Base-by-base conservation (phyloP, 2,113 vertebrate genomes). In the Xerus inauris region DNA sequence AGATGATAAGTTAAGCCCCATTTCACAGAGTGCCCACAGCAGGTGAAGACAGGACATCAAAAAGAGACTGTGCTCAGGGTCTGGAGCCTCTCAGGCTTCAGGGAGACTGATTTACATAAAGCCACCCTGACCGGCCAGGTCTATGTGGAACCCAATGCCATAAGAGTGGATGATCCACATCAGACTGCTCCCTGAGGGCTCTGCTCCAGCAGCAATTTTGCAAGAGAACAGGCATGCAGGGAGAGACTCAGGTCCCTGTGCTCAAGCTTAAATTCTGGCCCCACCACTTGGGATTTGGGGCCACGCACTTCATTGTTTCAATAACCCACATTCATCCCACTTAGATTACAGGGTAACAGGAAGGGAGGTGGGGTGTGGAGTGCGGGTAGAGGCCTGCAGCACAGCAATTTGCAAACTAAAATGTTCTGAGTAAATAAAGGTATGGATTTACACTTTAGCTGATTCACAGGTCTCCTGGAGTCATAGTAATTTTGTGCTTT, bases 351-450 rank as follows among this genome's bases (percentile, higher is more conserved):
- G 8, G 5, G 49, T 11, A 6, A 10, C 2, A 20, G 65, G 42
- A 30, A 19, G 40, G 67, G 35, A 3, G 28, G 0, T 62, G 42
- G 9, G 42, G 40, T n/a, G 0, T 3, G 22, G 59, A 9, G 24
- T 22, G 69, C 17, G 32, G 20, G 1, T 8, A 24, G 11, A 40
- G 5, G 22, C 3, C 38, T n/a, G 49, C 38, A 80, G 57, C 30
- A 69, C 1, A 30, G 6, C 7, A 16, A 19, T 38, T 12, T 76
- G 65, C 65, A 51, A 89, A 73, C 22, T 30, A n/a, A 49, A 86
- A 87, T 94, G 85, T 85, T 65, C 76, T 94, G 12, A 32, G 22
- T 42, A 42, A 80, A 85, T 6, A 3, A 96, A 97, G 95, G 76
- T 91, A 86, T 76, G 8, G 10, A 6, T 88, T 88, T 67, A 30